Evolutionary conservation across 2,888 invertebrate species (phyloP), one percentile per base, ranked within the genome.

Genomic region (Pardosa pseudoannulata): DNA sequence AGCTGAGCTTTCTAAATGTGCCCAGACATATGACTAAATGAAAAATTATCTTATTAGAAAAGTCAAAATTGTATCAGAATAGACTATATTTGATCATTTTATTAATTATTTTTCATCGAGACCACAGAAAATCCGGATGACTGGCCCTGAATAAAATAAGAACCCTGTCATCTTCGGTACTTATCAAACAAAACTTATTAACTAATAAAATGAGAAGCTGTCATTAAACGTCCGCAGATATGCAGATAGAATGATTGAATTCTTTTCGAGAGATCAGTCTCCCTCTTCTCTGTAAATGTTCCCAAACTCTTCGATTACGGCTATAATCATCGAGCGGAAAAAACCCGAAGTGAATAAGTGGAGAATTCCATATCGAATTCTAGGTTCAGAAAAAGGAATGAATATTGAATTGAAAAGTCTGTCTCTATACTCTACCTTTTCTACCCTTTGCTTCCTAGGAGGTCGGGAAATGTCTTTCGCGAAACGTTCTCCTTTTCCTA

Each of bases 401-500:
- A 62, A 72, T 71, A 71, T 79, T 71, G 23, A 79, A 71, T 79
- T 79, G 71, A 7, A 64, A 31, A 71, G n/a, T 29, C 28, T 31
- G 16, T 31, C 1, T 19, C n/a, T n/a, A n/a, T n/a, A n/a, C n/a
- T 13, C 29, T 62, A 9, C 62, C 56, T 13, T 46, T 67, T 76
- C 65, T 67, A 76, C 76, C 76, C 76, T 76, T 76, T 76, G 46
- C 76, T 65, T 67, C 76, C 75, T 11, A n/a, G 41, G 41, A 75
- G 39, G 28, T 36, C n/a, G 16, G 41, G n/a, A 19, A 46, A 50
- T 39, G 28, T 70, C 28, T 7, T 36, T 65, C n/a, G 16, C 28
- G n/a, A 19, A 46, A 50, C 31, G 28, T 70, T n/a, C 3, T 36
- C 46, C 67, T 50, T 46, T 36, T 27, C 39, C 27, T n/a, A 32